Conservation (phyloP, 2,888 invertebrate species). For the Glyphotaelius pellucidus region DNA sequence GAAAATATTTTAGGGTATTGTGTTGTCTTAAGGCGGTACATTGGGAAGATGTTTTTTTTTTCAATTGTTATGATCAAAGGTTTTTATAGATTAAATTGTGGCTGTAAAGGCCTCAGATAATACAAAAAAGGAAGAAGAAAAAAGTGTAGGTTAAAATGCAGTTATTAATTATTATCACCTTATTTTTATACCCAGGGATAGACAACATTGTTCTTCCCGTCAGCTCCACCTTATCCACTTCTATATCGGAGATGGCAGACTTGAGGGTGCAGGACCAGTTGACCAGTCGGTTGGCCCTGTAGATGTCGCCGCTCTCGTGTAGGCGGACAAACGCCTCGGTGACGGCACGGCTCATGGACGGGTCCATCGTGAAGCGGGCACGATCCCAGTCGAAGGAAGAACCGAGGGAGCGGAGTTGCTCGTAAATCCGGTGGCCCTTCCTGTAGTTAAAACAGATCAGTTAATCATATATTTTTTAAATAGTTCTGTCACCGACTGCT, state of each 20-base stretch:
- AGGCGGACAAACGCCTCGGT: slow-evolving; percentile 95
- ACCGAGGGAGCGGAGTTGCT: slow-evolving; percentile 92
- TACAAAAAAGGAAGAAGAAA: neutral
- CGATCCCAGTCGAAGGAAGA: slow-evolving; percentile 97
- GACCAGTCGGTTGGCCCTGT: slow-evolving; percentile 94
- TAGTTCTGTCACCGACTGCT: neutral
- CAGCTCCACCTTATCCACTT: slow-evolving; percentile 96
- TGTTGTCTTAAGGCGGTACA: too few species aligned
- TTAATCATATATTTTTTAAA: neutral
- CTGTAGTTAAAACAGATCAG: slow-evolving; percentile 71
- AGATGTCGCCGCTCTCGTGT: slow-evolving; percentile 92
- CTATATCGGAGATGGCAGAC: slow-evolving; percentile 99
- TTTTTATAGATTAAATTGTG: neutral
- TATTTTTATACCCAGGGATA: slow-evolving; percentile 94
- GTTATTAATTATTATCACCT: slow-evolving; percentile 70
- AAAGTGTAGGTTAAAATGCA: too few species aligned
- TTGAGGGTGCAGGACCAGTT: slow-evolving; percentile 99
- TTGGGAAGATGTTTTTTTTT: too few species aligned
- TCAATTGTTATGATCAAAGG: too few species aligned
- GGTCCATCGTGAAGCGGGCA: slow-evolving; percentile 98
- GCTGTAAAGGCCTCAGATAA: neutral
- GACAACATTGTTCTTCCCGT: slow-evolving; percentile 88
- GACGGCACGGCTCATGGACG: slow-evolving; percentile 90
- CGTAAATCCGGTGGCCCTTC: slow-evolving; percentile 85
- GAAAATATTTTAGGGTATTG: too few species aligned